Base-by-base conservation (phyloP, 2,797 vertebrate species). In the Paedocypris micromegethes region DNA sequence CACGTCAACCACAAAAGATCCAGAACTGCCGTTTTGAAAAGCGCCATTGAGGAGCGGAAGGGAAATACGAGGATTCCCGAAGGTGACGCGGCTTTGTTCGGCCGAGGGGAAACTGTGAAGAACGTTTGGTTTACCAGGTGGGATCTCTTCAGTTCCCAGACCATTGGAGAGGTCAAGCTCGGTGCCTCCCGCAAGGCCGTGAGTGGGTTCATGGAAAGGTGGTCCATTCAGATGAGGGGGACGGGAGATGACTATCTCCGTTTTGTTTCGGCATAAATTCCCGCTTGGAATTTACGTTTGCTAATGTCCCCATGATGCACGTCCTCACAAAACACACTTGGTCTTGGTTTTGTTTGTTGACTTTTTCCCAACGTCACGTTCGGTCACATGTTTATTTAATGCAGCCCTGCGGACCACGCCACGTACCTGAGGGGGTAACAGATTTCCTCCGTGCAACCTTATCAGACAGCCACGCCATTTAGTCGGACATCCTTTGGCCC, bases 401-500 rank as follows among this genome's bases (percentile, higher is more conserved):
- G 78, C 52, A 75, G 49, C 53, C 66, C 64, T 40, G 4, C 68
- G 42, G 78, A 70, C 73, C 65, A 42, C 66, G 72, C 2, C 56
- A 67, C 79, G 77, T 80, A 78, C 74, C 76, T 60, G 62, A 70
- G 56, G 45, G 68, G 77, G 72, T 73, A 78, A 79, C 81, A 80
- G 79, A 79, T 80, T 79, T 63, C 78, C 80, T 42, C 52, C 50
- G 64, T 59, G 79, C 74, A 74, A 48, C 0, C 80, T 74, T 79
- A 88, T 88, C 86, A 75, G 86, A 89, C 86, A 83, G 86, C 82
- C 65, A 55, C 64, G 47, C 77, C 79, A 84, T 77, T 85, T 82
- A 85, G 80, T 80, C 66, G 74, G 82, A 77, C 72, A 74, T 66
- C 80, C 58, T 70, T 52, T 85, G 76, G 72, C 75, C 68, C 68